Evolutionary conservation across 2,113 vertebrate genomes (phyloP).

Genomic region (Ameiurus melas): DNA sequence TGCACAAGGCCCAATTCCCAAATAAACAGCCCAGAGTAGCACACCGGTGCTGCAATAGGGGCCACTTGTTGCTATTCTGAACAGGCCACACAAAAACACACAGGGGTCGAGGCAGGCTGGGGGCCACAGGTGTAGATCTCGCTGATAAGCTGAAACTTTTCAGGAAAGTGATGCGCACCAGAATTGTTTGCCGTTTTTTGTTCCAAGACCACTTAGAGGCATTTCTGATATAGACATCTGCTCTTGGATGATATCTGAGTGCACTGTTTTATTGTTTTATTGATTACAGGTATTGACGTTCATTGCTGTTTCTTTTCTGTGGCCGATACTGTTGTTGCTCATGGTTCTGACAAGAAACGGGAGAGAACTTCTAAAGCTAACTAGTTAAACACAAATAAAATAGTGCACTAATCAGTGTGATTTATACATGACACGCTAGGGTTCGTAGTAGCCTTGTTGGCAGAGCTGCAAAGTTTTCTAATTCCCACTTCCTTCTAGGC

Average conservation of each 20-base stretch:
- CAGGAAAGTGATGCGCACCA: conserved; percentile 40
- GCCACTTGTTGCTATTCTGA: conserved; percentile 41
- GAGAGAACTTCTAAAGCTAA: background rate
- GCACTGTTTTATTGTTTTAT: background rate
- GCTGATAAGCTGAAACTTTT: conserved; percentile 31
- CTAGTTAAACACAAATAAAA: background rate
- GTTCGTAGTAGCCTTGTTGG: too few species aligned
- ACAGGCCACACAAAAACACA: conserved; percentile 38
- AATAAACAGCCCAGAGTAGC: conserved; percentile 38
- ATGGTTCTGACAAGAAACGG: background rate
- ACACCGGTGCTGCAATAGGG: conserved; percentile 36
- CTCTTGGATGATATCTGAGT: background rate
- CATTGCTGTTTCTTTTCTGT: background rate
- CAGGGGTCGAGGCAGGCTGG: conserved; percentile 19
- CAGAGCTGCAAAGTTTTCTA: background rate
- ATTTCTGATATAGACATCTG: background rate
- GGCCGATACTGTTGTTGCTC: background rate
- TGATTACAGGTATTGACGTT: background rate
- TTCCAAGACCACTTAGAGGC: background rate
- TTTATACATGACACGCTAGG: too few species aligned
- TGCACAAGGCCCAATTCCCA: conserved; percentile 15
- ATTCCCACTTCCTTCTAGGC: background rate
- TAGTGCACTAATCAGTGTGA: background rate
- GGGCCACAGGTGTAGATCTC: conserved; percentile 52
- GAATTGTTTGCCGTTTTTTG: background rate